Conservation (phyloP, 2,888 invertebrate genomes). For the Ectemnius continuus region DNA sequence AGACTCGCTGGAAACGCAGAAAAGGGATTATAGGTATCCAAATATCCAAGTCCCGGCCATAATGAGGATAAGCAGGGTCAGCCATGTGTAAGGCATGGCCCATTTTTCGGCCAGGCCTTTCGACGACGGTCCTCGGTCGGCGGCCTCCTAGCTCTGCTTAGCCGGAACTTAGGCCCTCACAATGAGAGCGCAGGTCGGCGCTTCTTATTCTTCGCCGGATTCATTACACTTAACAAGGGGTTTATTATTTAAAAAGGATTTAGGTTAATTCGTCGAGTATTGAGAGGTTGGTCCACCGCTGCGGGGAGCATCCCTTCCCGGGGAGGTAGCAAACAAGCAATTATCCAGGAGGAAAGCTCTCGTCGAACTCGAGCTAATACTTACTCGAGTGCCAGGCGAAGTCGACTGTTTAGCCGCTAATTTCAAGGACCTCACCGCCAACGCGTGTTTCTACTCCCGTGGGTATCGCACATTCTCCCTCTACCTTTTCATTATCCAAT, state of each 20-base stretch:
- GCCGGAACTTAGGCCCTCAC: constrained; percentile 15
- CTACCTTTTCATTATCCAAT: no score
- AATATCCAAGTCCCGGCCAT: constrained; percentile 72
- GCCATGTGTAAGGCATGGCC: constrained; percentile 39
- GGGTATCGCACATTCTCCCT: no score
- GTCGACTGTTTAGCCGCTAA: constrained; percentile 21
- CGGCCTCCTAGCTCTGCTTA: constrained; percentile 28
- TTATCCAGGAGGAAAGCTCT: constrained; percentile 53
- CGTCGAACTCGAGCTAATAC: constrained; percentile 11
- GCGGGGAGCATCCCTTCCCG: constrained; percentile 14
- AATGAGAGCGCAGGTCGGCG: constrained; percentile 13
- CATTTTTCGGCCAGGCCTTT: constrained; percentile 30
- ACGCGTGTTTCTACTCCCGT: no score
- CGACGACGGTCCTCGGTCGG: neutral
- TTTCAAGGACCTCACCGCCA: neutral
- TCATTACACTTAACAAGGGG: constrained; percentile 72
- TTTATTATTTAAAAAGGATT: constrained; percentile 75
- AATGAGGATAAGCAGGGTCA: constrained; percentile 65
- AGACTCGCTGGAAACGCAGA: constrained; percentile 63
- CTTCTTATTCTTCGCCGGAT: constrained; percentile 51
- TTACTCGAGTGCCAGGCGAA: neutral
- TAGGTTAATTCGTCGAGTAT: constrained; percentile 63
- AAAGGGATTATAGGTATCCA: constrained; percentile 75
- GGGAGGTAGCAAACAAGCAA: constrained; percentile 64
- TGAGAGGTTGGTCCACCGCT: constrained; percentile 49